Conservation (phyloP, 2,113 vertebrate species). For the Pituophis catenifer region DNA sequence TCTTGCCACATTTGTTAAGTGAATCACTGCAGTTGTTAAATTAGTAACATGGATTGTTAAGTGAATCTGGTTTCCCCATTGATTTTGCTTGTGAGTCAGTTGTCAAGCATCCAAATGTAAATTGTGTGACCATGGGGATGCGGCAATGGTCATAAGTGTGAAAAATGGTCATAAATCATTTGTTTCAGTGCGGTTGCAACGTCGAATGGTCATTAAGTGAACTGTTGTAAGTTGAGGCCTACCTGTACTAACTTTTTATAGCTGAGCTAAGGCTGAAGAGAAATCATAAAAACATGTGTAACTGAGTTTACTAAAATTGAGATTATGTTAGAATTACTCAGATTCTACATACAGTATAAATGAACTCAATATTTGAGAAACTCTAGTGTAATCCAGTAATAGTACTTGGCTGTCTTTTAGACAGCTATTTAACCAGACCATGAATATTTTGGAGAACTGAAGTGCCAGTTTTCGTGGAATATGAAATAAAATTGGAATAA, state of each 20-base stretch:
- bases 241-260: neutral
- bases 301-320: neutral
- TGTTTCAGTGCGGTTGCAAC: neutral
- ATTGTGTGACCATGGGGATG: neutral
- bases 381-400: neutral
- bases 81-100: neutral
- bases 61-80: neutral
- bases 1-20: neutral
- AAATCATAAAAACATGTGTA: neutral
- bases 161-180: neutral
- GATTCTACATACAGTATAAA: neutral
- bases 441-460: conserved; percentile 46
- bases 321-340: neutral
- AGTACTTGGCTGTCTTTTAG: neutral
- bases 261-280: neutral
- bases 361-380: neutral
- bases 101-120: neutral
- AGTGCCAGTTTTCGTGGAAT: conserved; percentile 54
- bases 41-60: neutral
- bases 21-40: neutral
- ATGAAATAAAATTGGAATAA: conserved; percentile 43
- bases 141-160: neutral
- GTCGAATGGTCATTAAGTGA: neutral
- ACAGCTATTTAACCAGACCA: neutral
- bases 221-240: neutral